These are phyloP conservation scores for Sylvilagus floridanus DNA, from an alignment of 2,797 vertebrate genomes.

Conservation along the genomic window DNA sequence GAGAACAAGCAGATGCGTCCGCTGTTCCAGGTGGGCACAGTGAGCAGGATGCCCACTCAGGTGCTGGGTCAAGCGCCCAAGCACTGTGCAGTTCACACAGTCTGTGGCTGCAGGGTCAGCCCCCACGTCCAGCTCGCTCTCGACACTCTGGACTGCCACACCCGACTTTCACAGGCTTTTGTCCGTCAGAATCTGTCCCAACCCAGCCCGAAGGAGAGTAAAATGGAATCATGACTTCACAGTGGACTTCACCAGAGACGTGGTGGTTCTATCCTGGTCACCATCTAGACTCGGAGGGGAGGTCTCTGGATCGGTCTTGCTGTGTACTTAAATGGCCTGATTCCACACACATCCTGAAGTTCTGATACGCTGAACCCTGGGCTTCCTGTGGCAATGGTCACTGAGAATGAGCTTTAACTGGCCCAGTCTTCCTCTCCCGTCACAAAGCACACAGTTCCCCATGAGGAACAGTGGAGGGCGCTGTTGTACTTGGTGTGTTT, in stretches of 20 bases:
- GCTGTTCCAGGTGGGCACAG: not conserved
- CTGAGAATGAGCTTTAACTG: conserved; percentile 72
- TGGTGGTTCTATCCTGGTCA: conserved; percentile 78
- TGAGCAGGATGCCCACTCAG: not conserved
- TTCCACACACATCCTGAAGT: conserved; percentile 75
- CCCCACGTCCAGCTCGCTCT: conserved; percentile 56
- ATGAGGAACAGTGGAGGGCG: conserved; percentile 84
- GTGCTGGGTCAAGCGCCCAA: conserved; percentile 41
- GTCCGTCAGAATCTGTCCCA: conserved; percentile 67
- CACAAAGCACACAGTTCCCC: not conserved
- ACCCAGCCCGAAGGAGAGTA: conserved; percentile 53
- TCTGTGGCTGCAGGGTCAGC: not conserved
- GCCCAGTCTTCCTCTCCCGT: conserved; percentile 66
- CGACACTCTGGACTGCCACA: conserved; percentile 68
- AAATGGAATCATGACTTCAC: conserved; percentile 69
- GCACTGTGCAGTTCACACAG: conserved; percentile 62
- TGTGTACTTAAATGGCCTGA: conserved; percentile 44
- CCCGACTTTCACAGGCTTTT: conserved; percentile 80
- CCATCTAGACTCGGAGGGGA: not conserved
- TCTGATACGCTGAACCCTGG: conserved; percentile 70
- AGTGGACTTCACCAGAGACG: conserved; percentile 67
- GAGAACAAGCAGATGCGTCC: not conserved
- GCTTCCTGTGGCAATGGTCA: conserved; percentile 66
- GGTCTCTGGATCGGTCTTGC: conserved; percentile 63
- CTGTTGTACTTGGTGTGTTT: conserved; percentile 84